These are phyloP conservation scores for Microctonus aethiopoides DNA, from an alignment of 2,888 invertebrate species.

Conservation along the genomic window DNA sequence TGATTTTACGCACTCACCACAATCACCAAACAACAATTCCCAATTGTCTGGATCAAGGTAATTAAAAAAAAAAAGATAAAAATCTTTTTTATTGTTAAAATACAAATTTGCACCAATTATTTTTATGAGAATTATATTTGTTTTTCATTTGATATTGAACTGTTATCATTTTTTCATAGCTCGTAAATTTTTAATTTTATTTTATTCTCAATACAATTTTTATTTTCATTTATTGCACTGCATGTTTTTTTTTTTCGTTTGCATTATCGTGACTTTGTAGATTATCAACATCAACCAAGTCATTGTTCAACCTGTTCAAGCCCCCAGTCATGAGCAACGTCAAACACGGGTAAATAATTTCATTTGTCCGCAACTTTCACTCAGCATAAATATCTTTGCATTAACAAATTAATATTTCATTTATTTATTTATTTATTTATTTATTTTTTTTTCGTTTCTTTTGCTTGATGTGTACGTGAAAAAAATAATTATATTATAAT, in stretches of 20 bases:
- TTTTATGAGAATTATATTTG: no score
- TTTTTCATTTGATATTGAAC: slow-evolving; percentile 36
- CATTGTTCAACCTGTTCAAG: slow-evolving; percentile 68
- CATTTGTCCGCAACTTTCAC: slow-evolving; percentile 28
- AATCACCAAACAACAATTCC: slow-evolving; percentile 58
- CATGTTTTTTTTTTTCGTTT: slow-evolving; percentile 61
- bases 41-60: slow-evolving; percentile 68
- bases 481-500: slow-evolving; percentile 17
- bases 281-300: slow-evolving; percentile 67
- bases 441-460: slow-evolving; percentile 1
- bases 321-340: slow-evolving; percentile 63
- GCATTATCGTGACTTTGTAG: slow-evolving; percentile 62
- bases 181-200: slow-evolving; percentile 9
- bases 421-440: background rate
- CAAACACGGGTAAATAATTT: slow-evolving; percentile 66
- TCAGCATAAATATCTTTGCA: background rate
- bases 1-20: slow-evolving; percentile 76
- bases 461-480: slow-evolving; percentile 13
- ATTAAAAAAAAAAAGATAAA: slow-evolving; percentile 42
- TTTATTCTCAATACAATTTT: slow-evolving; percentile 18
- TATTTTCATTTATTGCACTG: slow-evolving; percentile 51
- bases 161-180: slow-evolving; percentile 26
- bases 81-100: no score
- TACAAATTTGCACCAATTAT: no score
- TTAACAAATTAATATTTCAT: background rate